Evolutionary conservation across 2,888 invertebrate genomes (phyloP).

Genomic region (Acrobasis consociella): DNA sequence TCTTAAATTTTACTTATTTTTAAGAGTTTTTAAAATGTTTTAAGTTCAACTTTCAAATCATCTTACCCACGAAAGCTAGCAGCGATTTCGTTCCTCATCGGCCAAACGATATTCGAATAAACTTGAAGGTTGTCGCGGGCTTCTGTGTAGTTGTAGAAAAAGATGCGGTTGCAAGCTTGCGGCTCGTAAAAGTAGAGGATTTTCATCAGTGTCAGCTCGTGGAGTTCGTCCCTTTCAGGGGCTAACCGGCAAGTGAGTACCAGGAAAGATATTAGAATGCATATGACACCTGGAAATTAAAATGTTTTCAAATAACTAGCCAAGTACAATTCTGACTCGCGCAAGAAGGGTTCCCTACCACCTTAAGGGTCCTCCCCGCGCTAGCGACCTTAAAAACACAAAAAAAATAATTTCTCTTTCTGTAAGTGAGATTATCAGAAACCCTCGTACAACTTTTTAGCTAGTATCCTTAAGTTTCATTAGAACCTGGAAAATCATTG

Average conservation of each 20-base stretch:
- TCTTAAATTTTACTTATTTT: too few relatives aligned
- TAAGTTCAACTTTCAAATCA: conserved; percentile 15
- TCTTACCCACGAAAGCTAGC: conserved; percentile 55
- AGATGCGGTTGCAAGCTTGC: conserved; percentile 53
- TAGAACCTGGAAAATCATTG: too few relatives aligned
- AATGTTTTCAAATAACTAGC: too few relatives aligned
- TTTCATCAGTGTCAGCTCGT: conserved; percentile 65
- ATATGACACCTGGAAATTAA: conserved; percentile 50
- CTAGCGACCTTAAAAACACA: too few relatives aligned
- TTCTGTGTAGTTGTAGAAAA: conserved; percentile 64
- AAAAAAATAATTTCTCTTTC: too few relatives aligned
- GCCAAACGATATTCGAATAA: conserved; percentile 57
- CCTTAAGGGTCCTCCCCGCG: too few relatives aligned
- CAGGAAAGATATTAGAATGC: conserved; percentile 55
- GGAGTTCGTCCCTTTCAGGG: conserved; percentile 51
- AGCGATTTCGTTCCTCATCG: conserved; percentile 53
- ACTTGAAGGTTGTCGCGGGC: conserved; percentile 23
- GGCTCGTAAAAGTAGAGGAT: conserved; percentile 71
- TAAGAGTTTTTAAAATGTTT: too few relatives aligned
- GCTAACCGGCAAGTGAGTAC: conserved; percentile 54
- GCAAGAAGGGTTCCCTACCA: too few relatives aligned
- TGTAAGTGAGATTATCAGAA: too few relatives aligned
- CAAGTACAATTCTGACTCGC: too few relatives aligned
- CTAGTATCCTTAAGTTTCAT: too few relatives aligned
- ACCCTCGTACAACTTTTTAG: too few relatives aligned